Conservation (phyloP, 2,113 vertebrate species). For the Erpornis zantholeuca region DNA sequence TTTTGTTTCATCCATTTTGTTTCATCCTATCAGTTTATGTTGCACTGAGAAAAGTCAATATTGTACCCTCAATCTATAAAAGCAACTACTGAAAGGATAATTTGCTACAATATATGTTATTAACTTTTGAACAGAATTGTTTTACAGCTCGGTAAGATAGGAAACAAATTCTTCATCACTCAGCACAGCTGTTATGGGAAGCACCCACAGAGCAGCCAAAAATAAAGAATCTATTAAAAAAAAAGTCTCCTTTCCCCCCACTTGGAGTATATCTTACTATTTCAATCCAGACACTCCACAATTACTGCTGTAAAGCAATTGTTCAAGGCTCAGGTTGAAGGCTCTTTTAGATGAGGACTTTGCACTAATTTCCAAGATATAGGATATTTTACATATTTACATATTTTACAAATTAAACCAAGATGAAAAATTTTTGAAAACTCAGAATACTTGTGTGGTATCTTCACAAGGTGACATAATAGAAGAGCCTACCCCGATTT, state of each 20-base stretch:
- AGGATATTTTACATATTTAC: not conserved
- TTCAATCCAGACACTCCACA: not conserved
- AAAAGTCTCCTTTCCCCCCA: not conserved
- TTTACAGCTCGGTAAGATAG: not conserved
- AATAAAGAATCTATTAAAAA: not conserved
- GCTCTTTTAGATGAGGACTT: not conserved
- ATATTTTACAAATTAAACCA: not conserved
- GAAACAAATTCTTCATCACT: not conserved
- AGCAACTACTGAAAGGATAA: not conserved
- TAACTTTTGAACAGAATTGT: not conserved
- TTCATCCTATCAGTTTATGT: not conserved
- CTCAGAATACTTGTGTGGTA: not conserved
- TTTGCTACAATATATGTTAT: not conserved
- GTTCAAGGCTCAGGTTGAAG: too few species aligned
- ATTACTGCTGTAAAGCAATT: not conserved
- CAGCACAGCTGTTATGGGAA: not conserved
- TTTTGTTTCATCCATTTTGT: not conserved
- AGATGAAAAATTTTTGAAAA: not conserved
- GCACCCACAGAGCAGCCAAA: not conserved
- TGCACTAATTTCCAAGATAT: not conserved
- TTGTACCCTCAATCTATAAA: not conserved
- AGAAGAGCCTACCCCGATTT: not conserved
- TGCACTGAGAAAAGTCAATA: not conserved
- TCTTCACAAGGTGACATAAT: not conserved
- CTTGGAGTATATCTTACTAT: not conserved